Evolutionary conservation across 2,888 invertebrate genomes (phyloP).

Genomic region (Stramonita haemastoma): DNA sequence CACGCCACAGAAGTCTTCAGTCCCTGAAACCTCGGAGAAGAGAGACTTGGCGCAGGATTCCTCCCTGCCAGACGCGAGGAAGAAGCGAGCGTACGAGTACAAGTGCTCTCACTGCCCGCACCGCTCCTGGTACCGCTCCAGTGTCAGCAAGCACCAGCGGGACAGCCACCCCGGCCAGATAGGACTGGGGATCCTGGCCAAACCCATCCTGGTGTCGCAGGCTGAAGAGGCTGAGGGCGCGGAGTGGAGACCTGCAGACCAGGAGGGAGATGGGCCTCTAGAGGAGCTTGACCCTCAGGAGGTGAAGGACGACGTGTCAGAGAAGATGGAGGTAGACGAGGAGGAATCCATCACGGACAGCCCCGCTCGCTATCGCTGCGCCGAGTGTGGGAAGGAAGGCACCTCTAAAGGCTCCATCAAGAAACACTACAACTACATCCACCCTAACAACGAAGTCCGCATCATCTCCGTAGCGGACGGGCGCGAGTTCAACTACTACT

Average conservation of each 20-base stretch:
- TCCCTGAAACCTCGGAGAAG: background rate
- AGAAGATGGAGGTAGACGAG: slow-evolving; percentile 32
- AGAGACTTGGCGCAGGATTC: no score
- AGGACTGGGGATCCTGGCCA: slow-evolving; percentile 57
- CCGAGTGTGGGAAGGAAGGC: slow-evolving; percentile 67
- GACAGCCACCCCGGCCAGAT: slow-evolving; percentile 62
- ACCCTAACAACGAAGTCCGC: slow-evolving; percentile 65
- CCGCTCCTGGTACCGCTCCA: slow-evolving; percentile 97
- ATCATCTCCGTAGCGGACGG: slow-evolving; percentile 65
- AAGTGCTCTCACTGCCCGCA: slow-evolving; percentile 96
- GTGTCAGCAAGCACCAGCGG: slow-evolving; percentile 96
- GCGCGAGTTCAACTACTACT: slow-evolving; percentile 54
- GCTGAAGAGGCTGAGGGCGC: background rate
- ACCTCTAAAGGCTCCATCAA: slow-evolving; percentile 66
- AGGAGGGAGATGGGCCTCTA: background rate
- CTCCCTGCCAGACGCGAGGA: background rate
- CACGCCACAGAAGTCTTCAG: background rate
- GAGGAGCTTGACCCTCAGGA: background rate
- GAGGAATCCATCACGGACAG: background rate
- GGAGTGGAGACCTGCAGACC: no score
- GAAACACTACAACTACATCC: slow-evolving; percentile 71
- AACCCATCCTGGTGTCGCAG: background rate
- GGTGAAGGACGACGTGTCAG: background rate
- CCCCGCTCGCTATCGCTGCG: slow-evolving; percentile 65
- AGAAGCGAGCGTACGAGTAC: slow-evolving; percentile 78